A percentile compares a stretch with the other conserved stretches of the same genome.
phyloP scores from a whole-genome alignment of 2,113 vertebrate genomes.

The Mola mola region DNA sequence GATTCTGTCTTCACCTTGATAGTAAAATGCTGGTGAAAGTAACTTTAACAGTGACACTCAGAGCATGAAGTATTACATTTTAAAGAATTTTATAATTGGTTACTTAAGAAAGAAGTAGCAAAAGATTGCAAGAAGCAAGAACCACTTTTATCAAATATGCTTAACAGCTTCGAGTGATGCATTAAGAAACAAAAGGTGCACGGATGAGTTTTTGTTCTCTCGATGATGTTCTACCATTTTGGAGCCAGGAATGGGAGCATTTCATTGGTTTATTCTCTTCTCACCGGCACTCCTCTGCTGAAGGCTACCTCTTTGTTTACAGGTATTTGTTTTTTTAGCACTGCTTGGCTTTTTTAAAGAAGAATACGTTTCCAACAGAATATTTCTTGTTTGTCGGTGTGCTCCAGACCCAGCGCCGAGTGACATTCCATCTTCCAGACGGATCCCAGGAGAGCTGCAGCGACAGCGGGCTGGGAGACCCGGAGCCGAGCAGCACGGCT shows the following conservation, averaged over 20 bases:
- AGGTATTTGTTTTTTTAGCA: too few relatives aligned
- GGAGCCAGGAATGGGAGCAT: background rate
- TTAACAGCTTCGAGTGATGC: background rate
- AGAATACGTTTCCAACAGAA: background rate
- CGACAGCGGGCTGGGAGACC: slow-evolving; percentile 91
- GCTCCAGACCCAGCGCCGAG: slow-evolving; percentile 89
- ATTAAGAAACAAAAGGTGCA: background rate
- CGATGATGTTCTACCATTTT: background rate
- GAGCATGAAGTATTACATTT: slow-evolving; percentile 25
- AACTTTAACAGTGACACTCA: slow-evolving; percentile 17
- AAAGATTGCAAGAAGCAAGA: background rate
- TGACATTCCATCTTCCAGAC: slow-evolving; percentile 97
- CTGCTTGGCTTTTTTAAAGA: background rate
- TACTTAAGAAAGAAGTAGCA: slow-evolving; percentile 5
- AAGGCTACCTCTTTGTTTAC: background rate
- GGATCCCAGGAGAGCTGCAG: slow-evolving; percentile 95
- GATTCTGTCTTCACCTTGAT: slow-evolving; percentile 7
- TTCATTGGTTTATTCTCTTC: background rate
- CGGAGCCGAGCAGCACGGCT: slow-evolving; percentile 82
- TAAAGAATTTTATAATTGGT: slow-evolving; percentile 18
- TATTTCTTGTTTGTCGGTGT: slow-evolving; percentile 32
- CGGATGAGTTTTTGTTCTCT: background rate
- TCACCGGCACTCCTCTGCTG: background rate
- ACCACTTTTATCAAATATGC: background rate
- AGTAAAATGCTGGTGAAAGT: slow-evolving; percentile 15